phyloP scores from a whole-genome alignment of 2,888 invertebrate species.

The Leptarthrus brevirostris region DNA sequence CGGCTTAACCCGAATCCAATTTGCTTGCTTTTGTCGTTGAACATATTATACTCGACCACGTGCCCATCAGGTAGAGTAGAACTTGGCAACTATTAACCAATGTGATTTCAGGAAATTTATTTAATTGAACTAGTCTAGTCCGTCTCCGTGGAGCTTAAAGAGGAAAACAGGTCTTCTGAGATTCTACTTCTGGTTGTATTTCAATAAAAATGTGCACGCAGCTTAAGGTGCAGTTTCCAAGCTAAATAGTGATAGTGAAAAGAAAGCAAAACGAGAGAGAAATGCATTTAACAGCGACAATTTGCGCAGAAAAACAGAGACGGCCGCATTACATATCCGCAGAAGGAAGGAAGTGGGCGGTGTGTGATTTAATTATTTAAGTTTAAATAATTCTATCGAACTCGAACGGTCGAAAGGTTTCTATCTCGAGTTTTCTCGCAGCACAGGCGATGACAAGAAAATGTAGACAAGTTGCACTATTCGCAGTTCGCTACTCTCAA shows the following conservation, averaged over 20 bases:
- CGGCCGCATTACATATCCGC: background rate
- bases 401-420: background rate
- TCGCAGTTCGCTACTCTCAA: no score
- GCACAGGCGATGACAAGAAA: slow-evolving; percentile 6
- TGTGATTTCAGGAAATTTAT: slow-evolving; percentile 2
- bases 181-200: background rate
- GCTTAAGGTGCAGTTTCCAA: slow-evolving; percentile 4
- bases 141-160: background rate
- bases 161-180: background rate
- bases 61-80: background rate
- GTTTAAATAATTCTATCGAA: slow-evolving; percentile 4
- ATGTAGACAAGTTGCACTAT: slow-evolving; percentile 10
- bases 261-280: slow-evolving; percentile 13
- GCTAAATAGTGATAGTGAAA: background rate
- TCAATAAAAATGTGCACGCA: slow-evolving; percentile 1
- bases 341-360: slow-evolving; percentile 38
- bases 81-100: background rate
- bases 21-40: slow-evolving; percentile 13
- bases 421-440: background rate
- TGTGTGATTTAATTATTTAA: background rate
- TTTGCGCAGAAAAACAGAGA: slow-evolving; percentile 4
- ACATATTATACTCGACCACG: slow-evolving; percentile 1
- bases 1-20: slow-evolving; percentile 33
- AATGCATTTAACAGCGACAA: background rate
- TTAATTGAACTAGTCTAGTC: slow-evolving; percentile 30